These are phyloP conservation scores for Micrasema longulum DNA, from an alignment of 1,140 invertebrate genomes.

Conservation along the genomic window DNA sequence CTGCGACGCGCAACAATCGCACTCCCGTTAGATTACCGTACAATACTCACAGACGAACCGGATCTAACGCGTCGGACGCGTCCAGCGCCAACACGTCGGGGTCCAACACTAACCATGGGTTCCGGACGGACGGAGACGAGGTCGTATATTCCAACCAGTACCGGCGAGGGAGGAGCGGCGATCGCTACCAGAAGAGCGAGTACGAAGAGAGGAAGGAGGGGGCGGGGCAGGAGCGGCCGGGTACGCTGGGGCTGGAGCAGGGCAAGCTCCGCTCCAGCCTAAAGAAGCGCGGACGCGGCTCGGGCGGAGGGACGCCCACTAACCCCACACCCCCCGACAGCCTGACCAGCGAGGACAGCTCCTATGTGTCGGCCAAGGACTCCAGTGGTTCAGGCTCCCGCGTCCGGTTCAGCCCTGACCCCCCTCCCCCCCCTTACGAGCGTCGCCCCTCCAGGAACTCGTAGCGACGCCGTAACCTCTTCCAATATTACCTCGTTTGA, in stretches of 20 bases:
- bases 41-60: constrained; percentile 74
- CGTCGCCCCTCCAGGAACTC: constrained; percentile 59
- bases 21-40: constrained; percentile 64
- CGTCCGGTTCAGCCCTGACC: constrained; percentile 83
- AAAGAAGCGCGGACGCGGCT: constrained; percentile 74
- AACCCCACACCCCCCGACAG: constrained; percentile 88
- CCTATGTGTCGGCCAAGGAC: constrained; percentile 86
- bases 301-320: constrained; percentile 80
- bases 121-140: constrained; percentile 73
- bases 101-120: constrained; percentile 68
- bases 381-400: constrained; percentile 74
- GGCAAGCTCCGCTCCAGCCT: constrained; percentile 78
- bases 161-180: constrained; percentile 52
- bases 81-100: constrained; percentile 69
- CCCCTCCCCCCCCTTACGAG: constrained; percentile 51
- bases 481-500: constrained; percentile 68
- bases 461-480: constrained; percentile 66
- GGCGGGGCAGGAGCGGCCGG: constrained; percentile 74
- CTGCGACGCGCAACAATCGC: constrained; percentile 67
- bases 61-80: constrained; percentile 79
- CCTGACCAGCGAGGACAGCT: constrained; percentile 85
- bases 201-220: constrained; percentile 61
- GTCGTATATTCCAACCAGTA: constrained; percentile 60
- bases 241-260: constrained; percentile 75
- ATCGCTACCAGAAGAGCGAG: constrained; percentile 61